Conservation (phyloP, 2,113 vertebrate genomes). For the Andinoacara biseriatus region DNA sequence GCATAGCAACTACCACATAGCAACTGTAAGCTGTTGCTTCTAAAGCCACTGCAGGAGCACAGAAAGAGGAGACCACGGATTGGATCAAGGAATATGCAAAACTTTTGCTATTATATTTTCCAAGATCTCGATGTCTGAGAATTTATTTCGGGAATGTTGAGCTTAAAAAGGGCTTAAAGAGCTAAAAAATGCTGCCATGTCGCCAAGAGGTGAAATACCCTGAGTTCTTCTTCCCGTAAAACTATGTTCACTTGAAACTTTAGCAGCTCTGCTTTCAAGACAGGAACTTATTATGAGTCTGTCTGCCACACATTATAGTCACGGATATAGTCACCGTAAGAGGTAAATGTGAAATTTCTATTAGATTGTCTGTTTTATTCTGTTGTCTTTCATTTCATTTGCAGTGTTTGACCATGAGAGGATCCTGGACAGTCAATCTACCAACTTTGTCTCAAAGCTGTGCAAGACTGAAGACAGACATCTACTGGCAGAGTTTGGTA, state of each 20-base stretch:
- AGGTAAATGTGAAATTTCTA: not conserved
- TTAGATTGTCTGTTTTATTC: not conserved
- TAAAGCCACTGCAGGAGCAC: constrained; percentile 24
- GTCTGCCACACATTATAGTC: not conserved
- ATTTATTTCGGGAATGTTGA: constrained; percentile 60
- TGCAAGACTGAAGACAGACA: constrained; percentile 69
- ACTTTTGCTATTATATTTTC: constrained; percentile 29
- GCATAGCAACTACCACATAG: constrained; percentile 66
- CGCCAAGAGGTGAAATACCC: constrained; percentile 16
- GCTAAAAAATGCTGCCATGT: not conserved
- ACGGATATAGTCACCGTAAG: not conserved
- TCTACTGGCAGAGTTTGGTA: constrained; percentile 71
- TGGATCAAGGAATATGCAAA: constrained; percentile 29
- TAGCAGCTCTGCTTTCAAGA: constrained; percentile 5
- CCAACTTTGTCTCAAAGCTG: constrained; percentile 8
- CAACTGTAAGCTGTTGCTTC: constrained; percentile 43
- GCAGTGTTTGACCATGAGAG: constrained; percentile 6
- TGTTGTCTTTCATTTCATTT: not conserved
- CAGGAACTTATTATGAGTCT: not conserved
- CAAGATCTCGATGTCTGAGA: constrained; percentile 31
- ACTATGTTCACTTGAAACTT: not conserved
- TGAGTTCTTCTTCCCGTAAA: not conserved
- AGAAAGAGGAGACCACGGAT: constrained; percentile 17
- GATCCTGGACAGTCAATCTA: not conserved
- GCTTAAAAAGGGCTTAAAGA: constrained; percentile 9